Conservation (phyloP, 2,113 vertebrate species). For the Trogon surrucura region DNA sequence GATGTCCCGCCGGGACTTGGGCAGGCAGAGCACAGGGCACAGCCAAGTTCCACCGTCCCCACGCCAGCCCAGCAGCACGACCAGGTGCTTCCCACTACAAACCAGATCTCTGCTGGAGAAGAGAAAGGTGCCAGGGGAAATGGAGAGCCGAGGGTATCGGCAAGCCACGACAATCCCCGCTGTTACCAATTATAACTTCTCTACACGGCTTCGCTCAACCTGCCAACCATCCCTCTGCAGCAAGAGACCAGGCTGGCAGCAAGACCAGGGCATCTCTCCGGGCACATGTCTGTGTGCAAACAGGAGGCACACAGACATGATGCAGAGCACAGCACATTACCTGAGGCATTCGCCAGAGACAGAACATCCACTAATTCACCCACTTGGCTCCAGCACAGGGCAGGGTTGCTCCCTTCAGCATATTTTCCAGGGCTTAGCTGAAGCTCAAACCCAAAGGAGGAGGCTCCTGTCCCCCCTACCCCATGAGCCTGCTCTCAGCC, state of each 20-base stretch:
- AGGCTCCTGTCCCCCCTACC: background rate
- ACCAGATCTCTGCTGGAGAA: background rate
- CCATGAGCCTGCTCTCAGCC: rapidly evolving
- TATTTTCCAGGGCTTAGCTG: background rate
- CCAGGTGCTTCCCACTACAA: background rate
- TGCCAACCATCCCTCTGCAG: background rate
- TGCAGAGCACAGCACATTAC: background rate
- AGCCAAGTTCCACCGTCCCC: background rate
- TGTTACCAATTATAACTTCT: background rate
- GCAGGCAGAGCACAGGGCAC: background rate
- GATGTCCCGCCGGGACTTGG: background rate
- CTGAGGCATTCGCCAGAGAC: background rate
- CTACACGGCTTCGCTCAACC: background rate
- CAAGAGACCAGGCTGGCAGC: background rate
- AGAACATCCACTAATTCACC: background rate
- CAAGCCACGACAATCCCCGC: background rate
- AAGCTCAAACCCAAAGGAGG: background rate
- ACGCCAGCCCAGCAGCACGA: rapidly evolving
- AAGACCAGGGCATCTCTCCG: background rate
- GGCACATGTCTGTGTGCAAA: background rate
- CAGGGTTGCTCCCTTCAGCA: background rate
- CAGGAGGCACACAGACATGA: background rate
- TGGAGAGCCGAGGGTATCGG: rapidly evolving
- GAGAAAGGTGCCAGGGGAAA: background rate
- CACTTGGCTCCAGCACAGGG: background rate